phyloP scores from a whole-genome alignment of 2,888 invertebrate species.

The Apamea crenata region DNA sequence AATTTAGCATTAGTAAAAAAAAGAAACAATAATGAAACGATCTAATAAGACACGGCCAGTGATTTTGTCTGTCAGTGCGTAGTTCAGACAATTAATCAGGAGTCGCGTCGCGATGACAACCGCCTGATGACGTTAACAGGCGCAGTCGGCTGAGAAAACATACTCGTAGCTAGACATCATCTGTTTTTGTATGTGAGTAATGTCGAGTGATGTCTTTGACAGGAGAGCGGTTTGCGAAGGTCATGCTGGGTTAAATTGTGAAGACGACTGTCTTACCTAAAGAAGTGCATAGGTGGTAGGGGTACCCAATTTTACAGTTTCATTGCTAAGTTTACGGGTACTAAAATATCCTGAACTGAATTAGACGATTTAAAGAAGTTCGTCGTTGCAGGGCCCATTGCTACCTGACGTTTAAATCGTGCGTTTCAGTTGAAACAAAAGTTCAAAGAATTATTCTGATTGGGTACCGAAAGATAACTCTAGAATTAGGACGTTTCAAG shows the following conservation, averaged over 20 bases:
- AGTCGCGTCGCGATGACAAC: slow-evolving; percentile 68
- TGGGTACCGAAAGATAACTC: not conserved
- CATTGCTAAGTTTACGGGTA: not conserved
- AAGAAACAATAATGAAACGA: slow-evolving; percentile 49
- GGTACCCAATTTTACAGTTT: not conserved
- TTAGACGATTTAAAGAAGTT: not conserved
- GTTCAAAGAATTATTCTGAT: not conserved
- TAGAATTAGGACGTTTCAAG: not conserved
- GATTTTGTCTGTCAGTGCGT: slow-evolving; percentile 67
- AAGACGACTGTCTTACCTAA: not conserved
- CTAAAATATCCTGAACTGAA: not conserved
- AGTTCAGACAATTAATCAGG: slow-evolving; percentile 70
- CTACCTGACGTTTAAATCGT: not conserved
- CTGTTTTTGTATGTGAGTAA: slow-evolving; percentile 65
- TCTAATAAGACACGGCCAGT: slow-evolving; percentile 62
- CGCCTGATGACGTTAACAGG: slow-evolving; percentile 72
- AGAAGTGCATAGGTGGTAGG: not conserved
- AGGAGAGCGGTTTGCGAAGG: slow-evolving; percentile 48
- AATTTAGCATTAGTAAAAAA: slow-evolving; percentile 17
- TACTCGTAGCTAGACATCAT: slow-evolving; percentile 57
- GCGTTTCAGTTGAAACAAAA: not conserved
- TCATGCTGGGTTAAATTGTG: not conserved
- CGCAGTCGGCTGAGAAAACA: slow-evolving; percentile 70
- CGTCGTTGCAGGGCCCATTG: not conserved
- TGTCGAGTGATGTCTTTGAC: slow-evolving; percentile 62